Evolutionary conservation across 2,113 vertebrate species (phyloP).

Genomic region (Dasyornis broadbenti): DNA sequence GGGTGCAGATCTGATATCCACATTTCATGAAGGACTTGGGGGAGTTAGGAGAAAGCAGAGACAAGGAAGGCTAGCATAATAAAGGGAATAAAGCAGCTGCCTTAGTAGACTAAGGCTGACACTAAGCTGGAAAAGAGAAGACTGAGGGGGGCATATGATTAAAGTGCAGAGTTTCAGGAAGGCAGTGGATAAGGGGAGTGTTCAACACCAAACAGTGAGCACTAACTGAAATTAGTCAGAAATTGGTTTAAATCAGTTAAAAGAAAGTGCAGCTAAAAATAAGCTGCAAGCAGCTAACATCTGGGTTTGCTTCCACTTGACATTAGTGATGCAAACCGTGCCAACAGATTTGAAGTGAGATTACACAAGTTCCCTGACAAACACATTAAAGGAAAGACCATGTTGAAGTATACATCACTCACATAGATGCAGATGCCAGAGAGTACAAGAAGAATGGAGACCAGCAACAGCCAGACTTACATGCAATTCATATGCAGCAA

Average conservation of each 20-base stretch:
- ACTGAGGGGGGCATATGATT: not conserved
- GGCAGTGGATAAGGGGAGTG: not conserved
- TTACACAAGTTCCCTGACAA: not conserved
- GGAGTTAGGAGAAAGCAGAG: not conserved
- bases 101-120: not conserved
- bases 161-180: not conserved
- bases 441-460: not conserved
- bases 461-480: not conserved
- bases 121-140: not conserved
- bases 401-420: not conserved
- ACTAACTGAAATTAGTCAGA: not conserved
- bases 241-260: not conserved
- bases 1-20: not conserved
- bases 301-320: not conserved
- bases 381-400: not conserved
- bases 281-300: not conserved
- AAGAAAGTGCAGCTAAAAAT: not conserved
- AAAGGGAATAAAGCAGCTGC: not conserved
- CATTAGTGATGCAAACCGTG: not conserved
- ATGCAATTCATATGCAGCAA: not conserved
- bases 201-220: not conserved
- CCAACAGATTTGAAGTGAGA: not conserved
- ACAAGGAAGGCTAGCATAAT: not conserved
- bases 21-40: not conserved
- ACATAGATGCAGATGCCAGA: not conserved